Evolutionary conservation across 2,797 vertebrate species (phyloP), one percentile per base, ranked within the genome.

Genomic region (Lepidocolaptes lacrymiger): DNA sequence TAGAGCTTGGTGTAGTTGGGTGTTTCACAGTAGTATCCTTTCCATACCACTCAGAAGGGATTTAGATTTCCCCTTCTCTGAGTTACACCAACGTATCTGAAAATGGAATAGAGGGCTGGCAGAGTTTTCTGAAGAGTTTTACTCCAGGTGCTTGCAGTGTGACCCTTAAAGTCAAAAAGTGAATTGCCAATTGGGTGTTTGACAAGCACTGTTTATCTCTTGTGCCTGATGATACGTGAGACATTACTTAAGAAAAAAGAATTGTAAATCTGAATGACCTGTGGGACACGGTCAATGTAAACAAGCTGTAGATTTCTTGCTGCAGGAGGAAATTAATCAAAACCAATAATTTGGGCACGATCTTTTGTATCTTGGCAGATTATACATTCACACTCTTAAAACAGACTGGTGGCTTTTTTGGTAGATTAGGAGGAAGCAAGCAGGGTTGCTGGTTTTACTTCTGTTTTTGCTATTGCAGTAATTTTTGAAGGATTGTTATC

Each of bases 111-210:
- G 72, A 61, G 49, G 62, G 24, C n/a, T 68, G 24, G 68, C 76
- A 22, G 37, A 77, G 36, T 87, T 93, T 90, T 64, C 83, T 68
- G 63, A 67, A 55, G 68, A 44, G 37, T 93, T 92, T 93, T 69
- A 39, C 64, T 96, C 61, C 54, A 76, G 68, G 78, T 94, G 18
- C 72, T 87, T 54, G 49, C 39, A 73, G 72, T 61, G 55, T 93
- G 84, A 82, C 90, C 74, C 92, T 48, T 61, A 6, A 61, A 92
- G 81, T 69, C 76, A 74, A 75, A 51, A 89, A 91, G 49, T 12
- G 82, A 96, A 88, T 92, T 85, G 93, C 54, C 85, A 83, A 43
- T 77, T 85, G 81, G 36, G 41, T 91, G 58, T 88, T 89, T 94
- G 93, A 93, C 93, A 95, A 59, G 55, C 0, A 1, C 17, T 2